Base-by-base conservation (phyloP, 2,113 vertebrate species). In the Monarcha castaneiventris region DNA sequence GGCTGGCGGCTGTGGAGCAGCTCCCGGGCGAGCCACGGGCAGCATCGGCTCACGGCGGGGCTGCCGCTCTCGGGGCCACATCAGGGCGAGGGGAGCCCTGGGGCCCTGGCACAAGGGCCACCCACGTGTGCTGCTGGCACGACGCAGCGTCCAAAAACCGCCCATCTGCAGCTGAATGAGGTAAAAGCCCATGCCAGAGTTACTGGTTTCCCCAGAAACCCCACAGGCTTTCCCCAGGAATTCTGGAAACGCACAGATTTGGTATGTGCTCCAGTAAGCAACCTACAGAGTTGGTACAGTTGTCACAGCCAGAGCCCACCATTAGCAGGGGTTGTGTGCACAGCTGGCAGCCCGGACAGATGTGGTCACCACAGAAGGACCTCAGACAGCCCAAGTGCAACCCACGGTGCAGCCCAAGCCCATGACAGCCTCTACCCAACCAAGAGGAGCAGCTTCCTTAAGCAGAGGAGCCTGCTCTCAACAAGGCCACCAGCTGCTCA, bases 181-280 rank as follows among this genome's bases (percentile, higher is more conserved):
- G 73, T 26, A 61, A 85, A 78, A 43, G 59, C n/a, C 37, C 18
- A 8, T 80, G 41, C 54, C 54, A 18, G 75, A 76, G 46, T 23
- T 61, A 23, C 7, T 52, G 75, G 58, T 83, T 92, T 90, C 76
- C 75, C 75, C 88, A 80, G 95, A 95, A 93, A 92, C 67, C 32
- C 41, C 39, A 9, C 69, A 73, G 72, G 88, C 79, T 93, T 90
- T 90, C 91, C 91, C 78, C 74, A 83, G 75, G 66, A 85, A 79
- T 58, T 82, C 66, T 85, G 71, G 33, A 85, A 82, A 59, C 0
- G 1, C 52, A 59, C 51, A 33, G 58, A 64, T 84, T 61, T 61
- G 48, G 48, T 82, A 33, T 1, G 2, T 39, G 71, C 54, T 69
- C 49, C 75, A 61, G 41, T 7, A 11, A 73, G 59, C 44, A 55